Conservation (phyloP, 2,113 vertebrate species). For the Butorides virescens region DNA sequence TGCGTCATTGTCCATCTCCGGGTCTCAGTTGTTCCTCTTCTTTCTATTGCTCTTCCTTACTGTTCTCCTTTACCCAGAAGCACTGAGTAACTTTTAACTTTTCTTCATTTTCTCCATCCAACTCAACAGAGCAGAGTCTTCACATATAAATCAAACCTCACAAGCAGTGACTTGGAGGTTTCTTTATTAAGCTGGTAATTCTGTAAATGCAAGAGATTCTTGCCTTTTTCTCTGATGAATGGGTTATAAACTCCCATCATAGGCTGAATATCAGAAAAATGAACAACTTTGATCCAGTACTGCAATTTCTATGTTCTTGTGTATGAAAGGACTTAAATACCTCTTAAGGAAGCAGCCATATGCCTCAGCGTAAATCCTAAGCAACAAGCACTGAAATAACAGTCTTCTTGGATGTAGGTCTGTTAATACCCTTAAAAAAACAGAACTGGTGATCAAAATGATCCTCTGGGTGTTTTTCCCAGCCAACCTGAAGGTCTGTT, state of each 20-base stretch:
- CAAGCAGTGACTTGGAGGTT: background rate
- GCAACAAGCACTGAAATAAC: conserved; percentile 11
- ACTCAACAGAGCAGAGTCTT: background rate
- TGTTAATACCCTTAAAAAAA: background rate
- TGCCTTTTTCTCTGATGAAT: background rate
- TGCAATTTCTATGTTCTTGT: background rate
- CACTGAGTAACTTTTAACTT: background rate
- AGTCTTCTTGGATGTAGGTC: background rate
- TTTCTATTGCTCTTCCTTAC: background rate
- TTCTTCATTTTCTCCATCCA: background rate
- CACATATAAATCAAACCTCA: background rate
- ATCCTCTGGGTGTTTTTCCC: background rate
- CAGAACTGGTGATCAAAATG: background rate
- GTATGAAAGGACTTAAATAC: background rate
- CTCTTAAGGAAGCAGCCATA: background rate
- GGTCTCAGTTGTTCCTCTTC: background rate
- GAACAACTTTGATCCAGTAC: background rate
- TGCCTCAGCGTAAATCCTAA: background rate
- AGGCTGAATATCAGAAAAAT: background rate
- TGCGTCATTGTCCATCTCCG: background rate
- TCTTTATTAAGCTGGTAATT: background rate
- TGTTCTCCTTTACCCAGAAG: background rate
- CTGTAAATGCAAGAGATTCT: background rate
- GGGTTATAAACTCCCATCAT: background rate
- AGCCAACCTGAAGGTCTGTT: background rate